A percentile compares a stretch with the other conserved stretches of the same genome.
Conservation (phyloP, 2,797 vertebrate genomes). For the Cercopithecus neglectus region DNA sequence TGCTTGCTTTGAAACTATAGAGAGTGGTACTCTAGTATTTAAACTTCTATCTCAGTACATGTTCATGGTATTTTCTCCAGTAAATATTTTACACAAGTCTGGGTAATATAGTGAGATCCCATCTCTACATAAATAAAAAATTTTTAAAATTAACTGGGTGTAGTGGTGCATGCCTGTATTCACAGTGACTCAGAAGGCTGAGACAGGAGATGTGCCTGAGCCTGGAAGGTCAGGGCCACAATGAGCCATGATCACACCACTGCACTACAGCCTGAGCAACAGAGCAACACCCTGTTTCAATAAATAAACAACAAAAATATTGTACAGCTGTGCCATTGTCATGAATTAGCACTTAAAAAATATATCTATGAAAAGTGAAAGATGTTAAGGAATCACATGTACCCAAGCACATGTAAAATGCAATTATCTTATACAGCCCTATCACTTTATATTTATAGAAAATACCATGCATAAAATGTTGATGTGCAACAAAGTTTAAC, state of each 20-base stretch:
- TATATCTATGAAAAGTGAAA: not conserved
- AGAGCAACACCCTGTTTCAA: no score
- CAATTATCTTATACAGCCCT: not conserved
- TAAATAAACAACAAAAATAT: not conserved
- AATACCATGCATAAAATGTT: constrained; percentile 12
- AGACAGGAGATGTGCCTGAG: no score
- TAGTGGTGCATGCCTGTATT: no score
- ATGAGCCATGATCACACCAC: no score
- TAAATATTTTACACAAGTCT: not conserved
- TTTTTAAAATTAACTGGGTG: no score
- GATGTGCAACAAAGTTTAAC: constrained; percentile 27
- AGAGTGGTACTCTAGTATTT: not conserved
- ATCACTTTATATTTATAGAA: constrained; percentile 41
- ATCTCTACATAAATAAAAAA: no score
- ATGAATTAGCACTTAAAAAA: not conserved
- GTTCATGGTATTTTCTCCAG: not conserved
- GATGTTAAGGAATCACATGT: not conserved
- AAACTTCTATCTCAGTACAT: not conserved
- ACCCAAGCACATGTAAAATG: not conserved
- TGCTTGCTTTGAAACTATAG: not conserved
- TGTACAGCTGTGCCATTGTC: not conserved
- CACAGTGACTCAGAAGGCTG: no score
- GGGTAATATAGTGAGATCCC: no score
- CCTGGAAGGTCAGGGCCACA: no score
- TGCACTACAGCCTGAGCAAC: no score